A percentile compares a stretch with the other conserved stretches of the same genome.
These are phyloP conservation scores for Bagarius yarrelli DNA, from an alignment of 2,113 vertebrate genomes.

Conservation along the genomic window DNA sequence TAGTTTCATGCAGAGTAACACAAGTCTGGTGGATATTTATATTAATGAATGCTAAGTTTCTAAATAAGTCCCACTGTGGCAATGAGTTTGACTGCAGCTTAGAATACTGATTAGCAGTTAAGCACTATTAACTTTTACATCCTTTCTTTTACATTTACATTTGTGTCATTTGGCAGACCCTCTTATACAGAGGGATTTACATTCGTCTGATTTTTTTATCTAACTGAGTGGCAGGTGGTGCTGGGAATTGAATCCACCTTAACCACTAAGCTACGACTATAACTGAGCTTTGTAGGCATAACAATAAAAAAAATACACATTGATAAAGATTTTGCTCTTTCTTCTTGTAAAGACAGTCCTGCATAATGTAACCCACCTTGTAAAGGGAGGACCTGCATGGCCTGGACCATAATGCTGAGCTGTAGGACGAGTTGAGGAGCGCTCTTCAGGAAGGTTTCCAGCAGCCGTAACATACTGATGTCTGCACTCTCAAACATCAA, in stretches of 20 bases:
- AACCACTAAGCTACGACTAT: too few relatives aligned
- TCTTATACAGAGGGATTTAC: too few relatives aligned
- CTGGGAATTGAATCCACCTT: too few relatives aligned
- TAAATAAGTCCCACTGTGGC: slow-evolving; percentile 31
- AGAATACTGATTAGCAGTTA: not conserved
- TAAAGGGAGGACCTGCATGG: slow-evolving; percentile 74
- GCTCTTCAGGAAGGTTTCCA: slow-evolving; percentile 97
- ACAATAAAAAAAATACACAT: slow-evolving; percentile 2
- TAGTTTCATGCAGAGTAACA: slow-evolving; percentile 3
- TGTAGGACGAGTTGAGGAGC: slow-evolving; percentile 98
- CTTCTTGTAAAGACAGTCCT: not conserved
- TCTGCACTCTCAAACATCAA: slow-evolving; percentile 96
- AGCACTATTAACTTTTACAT: not conserved
- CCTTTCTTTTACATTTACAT: too few relatives aligned
- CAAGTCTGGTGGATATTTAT: slow-evolving; percentile 24
- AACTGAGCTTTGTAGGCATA: too few relatives aligned
- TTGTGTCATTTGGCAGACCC: too few relatives aligned
- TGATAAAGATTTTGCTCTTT: not conserved
- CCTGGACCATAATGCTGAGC: slow-evolving; percentile 92
- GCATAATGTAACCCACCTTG: slow-evolving; percentile 79
- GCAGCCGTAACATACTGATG: slow-evolving; percentile 93
- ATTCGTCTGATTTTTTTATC: too few relatives aligned
- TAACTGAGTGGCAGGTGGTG: too few relatives aligned
- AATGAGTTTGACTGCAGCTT: slow-evolving; percentile 20
- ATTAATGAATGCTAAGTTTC: slow-evolving; percentile 36